Evolutionary conservation across 2,888 invertebrate genomes (phyloP), one percentile per base, ranked within the genome.

Genomic region (Blomia tropicalis): DNA sequence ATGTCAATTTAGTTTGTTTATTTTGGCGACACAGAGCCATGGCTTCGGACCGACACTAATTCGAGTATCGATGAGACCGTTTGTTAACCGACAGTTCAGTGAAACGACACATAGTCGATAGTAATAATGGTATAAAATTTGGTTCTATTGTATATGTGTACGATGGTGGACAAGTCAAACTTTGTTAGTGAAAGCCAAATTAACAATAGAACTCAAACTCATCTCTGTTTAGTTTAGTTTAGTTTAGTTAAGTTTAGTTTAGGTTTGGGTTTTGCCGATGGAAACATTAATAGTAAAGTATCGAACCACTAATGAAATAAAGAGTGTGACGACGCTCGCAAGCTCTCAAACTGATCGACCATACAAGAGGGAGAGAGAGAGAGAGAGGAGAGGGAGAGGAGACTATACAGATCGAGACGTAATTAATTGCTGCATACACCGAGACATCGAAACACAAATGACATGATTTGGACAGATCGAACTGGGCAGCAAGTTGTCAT

Each of bases 181-280:
- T 19, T 47, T 47, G 51, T 19, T 19, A 47, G 22, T 47, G 51
- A 47, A 47, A 47, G 51, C 11, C 27, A 47, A 47, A 47, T 47
- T 47, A 47, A 47, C 51, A 47, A 47, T 19, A 27, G 51, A 22
- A 19, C 41, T n/a, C n/a, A n/a, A n/a, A n/a, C n/a, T n/a, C n/a
- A n/a, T n/a, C n/a, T n/a, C n/a, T n/a, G n/a, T n/a, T n/a, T n/a
- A n/a, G n/a, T n/a, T n/a, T n/a, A n/a, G n/a, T n/a, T n/a, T n/a
- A n/a, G n/a, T n/a, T n/a, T n/a, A n/a, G n/a, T n/a, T n/a, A n/a
- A n/a, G n/a, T n/a, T n/a, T n/a, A n/a, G n/a, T n/a, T n/a, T n/a
- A n/a, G n/a, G n/a, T n/a, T n/a, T n/a, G n/a, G n/a, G n/a, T n/a
- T n/a, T n/a, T n/a, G n/a, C n/a, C n/a, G n/a, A n/a, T n/a, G n/a